Evolutionary conservation across 2,113 vertebrate species (phyloP), one percentile per base, ranked within the genome.

Genomic region (Cinclus mexicanus): DNA sequence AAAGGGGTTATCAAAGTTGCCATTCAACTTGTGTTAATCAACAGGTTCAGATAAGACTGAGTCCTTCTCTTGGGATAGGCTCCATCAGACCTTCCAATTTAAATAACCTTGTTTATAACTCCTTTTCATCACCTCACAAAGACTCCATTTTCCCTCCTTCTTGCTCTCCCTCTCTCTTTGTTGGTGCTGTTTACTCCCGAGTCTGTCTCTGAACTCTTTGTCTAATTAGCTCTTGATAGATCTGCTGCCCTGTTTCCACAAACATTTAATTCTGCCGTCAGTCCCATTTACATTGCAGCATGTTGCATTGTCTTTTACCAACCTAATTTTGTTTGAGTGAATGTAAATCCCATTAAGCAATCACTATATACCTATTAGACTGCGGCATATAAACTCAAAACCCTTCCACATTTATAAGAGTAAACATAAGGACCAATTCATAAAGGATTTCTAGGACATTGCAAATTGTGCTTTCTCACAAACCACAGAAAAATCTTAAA

Each of bases 161-260:
- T 95, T 59, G 60, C 77, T 93, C 94, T 92, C 95, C 87, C 94
- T 72, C 94, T 89, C 94, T 96, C 98, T 98, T 97, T 98, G 93
- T 97, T 96, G 95, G 88, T 97, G 96, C 94, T 98, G 90, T 98
- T 98, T 98, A 97, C 97, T 98, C 97, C 96, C 93, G 94, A 97
- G 95, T 83, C 97, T 97, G 96, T 92, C 93, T 98, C 96, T 93
- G 93, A 98, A 96, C 97, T 97, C 97, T 97, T 97, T 97, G 97
- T 97, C 98, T 98, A 98, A 98, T 98, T 98, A 98, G 98, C 96
- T 98, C 97, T 97, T 98, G 98, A 98, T 98, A 98, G 98, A 98
- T 98, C 97, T 90, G 86, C 97, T 98, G 97, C 98, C 97, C 94
- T 98, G 96, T 98, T 98, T 98, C 97, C 97, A 98, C 97, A 98